Base-by-base conservation (phyloP, 1,140 invertebrate species). In the Leptopilina boulardi region DNA sequence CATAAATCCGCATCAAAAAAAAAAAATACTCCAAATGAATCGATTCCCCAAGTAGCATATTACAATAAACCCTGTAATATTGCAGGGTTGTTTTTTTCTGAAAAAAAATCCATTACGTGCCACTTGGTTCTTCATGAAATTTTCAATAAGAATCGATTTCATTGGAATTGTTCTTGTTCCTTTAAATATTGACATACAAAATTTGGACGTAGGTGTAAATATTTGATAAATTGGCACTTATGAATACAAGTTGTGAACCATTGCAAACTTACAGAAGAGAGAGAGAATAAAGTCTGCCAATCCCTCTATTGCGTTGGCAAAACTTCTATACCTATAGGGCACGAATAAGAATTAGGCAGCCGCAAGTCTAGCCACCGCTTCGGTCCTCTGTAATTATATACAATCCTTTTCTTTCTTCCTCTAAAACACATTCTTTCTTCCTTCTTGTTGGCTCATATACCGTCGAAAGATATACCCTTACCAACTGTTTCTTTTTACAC, bases 361-460 rank as follows among this genome's bases (percentile, higher is more conserved):
- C 81, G 83, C 77, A 82, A 83, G 87, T 88, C 87, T 88, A 88
- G 87, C 87, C 87, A 88, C 87, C 80, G 87, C 85, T 85, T 5
- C 76, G 79, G 80, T 77, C 83, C 83, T 84, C 86, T 87, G 84
- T 87, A 87, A 87, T 87, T 87, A 87, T 66, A 66, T 76, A 85
- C 86, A 81, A 82, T 81, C 84, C 75, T 82, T 77, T 73, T 70
- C 44, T 73, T 83, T 77, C 79, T 80, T 81, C 73, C 82, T 83
- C 82, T 80, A 79, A 51, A 51, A 51, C 47, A 51, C 47, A 51
- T 51, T 51, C 47, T 51, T 51, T 18, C 84, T 51, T 18, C 83
- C 78, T 71, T 77, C 79, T 74, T 66, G 81, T 66, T 72, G 54
- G 78, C 59, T 73, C 76, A 54, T 23, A 34, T 70, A 54, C 70